phyloP scores from a whole-genome alignment of 2,113 vertebrate species.

The Columbina picui region DNA sequence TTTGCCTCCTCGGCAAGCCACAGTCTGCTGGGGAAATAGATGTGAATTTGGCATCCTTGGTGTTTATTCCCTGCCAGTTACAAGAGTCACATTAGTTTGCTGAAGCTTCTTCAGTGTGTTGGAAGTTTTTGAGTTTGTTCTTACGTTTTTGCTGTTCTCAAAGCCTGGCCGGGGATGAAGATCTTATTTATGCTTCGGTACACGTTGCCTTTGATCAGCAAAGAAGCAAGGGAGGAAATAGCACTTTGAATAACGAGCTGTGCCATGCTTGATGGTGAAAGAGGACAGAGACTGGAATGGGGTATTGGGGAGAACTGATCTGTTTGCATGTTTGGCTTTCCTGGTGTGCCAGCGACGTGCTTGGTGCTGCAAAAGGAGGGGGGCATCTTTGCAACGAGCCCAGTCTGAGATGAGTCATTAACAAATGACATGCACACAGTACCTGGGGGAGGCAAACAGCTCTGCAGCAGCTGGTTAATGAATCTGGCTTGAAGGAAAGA shows the following conservation, averaged over 20 bases:
- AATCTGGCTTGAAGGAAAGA: slow-evolving; percentile 60
- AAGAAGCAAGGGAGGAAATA: neutral
- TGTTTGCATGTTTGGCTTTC: neutral
- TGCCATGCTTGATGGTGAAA: neutral
- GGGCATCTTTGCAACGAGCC: slow-evolving; percentile 8
- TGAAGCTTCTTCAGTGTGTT: neutral
- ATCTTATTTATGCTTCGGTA: neutral
- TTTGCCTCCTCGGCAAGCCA: neutral
- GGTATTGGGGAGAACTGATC: neutral
- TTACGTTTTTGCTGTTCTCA: neutral
- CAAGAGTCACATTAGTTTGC: neutral
- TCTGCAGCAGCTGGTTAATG: slow-evolving; percentile 69
- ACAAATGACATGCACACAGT: slow-evolving; percentile 62
- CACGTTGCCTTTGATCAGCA: neutral
- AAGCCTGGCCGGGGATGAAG: neutral
- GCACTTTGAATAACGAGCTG: neutral
- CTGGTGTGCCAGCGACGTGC: neutral
- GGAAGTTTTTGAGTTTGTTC: neutral
- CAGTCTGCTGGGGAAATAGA: neutral
- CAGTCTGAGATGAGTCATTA: slow-evolving; percentile 61
- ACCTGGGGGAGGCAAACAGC: slow-evolving; percentile 65
- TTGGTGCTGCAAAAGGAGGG: neutral
- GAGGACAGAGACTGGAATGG: neutral
- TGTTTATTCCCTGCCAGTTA: neutral
- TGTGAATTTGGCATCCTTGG: neutral